These are phyloP conservation scores for Acrocyrtus sp. DNA, from an alignment of 2,888 invertebrate genomes.

Conservation along the genomic window DNA sequence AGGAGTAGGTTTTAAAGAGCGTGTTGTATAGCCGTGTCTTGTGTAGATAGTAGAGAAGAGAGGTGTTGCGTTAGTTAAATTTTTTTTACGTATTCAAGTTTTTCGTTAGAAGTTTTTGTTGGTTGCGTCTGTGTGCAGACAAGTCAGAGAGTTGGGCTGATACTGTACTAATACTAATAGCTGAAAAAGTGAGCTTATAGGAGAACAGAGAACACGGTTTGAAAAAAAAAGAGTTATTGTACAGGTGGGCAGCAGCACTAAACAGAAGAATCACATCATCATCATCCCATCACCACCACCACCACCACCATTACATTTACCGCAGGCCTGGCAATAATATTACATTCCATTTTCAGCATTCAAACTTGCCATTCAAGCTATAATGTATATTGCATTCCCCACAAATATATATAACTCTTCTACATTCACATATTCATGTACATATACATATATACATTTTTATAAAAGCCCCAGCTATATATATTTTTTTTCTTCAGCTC, in stretches of 20 bases:
- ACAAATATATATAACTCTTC: too few relatives aligned
- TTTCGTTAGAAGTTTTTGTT: conserved; percentile 36
- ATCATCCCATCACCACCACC: conserved; percentile 22
- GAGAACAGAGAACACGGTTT: conserved; percentile 51
- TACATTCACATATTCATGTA: too few relatives aligned
- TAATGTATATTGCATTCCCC: too few relatives aligned
- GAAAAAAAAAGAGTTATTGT: conserved; percentile 45
- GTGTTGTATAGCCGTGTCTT: conserved; percentile 25
- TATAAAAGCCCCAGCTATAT: too few relatives aligned
- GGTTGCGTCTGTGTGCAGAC: too few relatives aligned
- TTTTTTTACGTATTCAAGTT: conserved; percentile 42
- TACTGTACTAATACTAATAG: conserved; percentile 49
- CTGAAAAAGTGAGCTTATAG: too few relatives aligned
- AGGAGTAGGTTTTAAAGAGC: conserved; percentile 17
- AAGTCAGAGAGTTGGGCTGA: conserved; percentile 52
- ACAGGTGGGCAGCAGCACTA: conserved; percentile 51
- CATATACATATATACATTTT: too few relatives aligned
- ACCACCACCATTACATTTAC: conserved; percentile 27
- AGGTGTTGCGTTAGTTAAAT: conserved; percentile 50
- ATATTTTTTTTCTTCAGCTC: too few relatives aligned
- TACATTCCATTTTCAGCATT: conserved; percentile 31
- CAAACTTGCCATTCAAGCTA: too few relatives aligned
- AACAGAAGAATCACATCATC: conserved; percentile 36
- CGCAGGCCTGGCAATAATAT: too few relatives aligned
- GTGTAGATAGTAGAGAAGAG: conserved; percentile 35